Evolutionary conservation across 2,113 vertebrate species (phyloP), one percentile per base, ranked within the genome.

Genomic region (Ochotona curzoniae): DNA sequence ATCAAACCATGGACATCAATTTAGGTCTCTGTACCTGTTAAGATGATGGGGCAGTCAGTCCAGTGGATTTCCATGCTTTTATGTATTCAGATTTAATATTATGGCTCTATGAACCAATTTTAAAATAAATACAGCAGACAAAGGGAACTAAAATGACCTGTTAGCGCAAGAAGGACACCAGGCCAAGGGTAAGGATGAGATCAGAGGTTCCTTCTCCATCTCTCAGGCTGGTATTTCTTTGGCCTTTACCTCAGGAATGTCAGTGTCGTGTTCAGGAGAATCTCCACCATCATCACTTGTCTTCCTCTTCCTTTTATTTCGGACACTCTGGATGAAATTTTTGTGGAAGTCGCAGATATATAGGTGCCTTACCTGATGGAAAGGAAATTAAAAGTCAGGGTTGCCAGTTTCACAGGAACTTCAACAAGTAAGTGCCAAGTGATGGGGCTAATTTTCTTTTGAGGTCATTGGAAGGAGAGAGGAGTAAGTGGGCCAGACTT

Each of bases 331-430:
- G 96, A 99, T 99, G 98, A 99, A 99, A 96, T 99, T 99, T 98
- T 99, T 99, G 96, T 99, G 99, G 97, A 99, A 99, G 96, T 99
- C 99, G 2, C 99, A 99, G 96, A 99, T 99, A 96, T 99, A 99
- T 74, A 99, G 98, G 96, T 99, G 99, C 73, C 99, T 98, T 67
- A 99, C 99, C 99, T 99, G 61, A 86, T 88, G 69, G 92, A 86
- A 95, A 95, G n/a, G 78, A 97, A 96, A 95, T 66, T 57, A 35
- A 92, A 92, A 89, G 89, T 96, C 80, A 97, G 93, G 73, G 32
- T 32, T 83, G 79, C 57, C 32, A 44, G 25, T 67, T 51, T 30
- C n/a, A 18, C 10, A 73, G 64, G 21, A 67, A 87, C 5, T 67
- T 28, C 54, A 69, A 74, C 32, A 60, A 47, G 32, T 7, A 26